These are phyloP conservation scores for Brachystomella parvula DNA, from an alignment of 1,140 invertebrate genomes.

Conservation along the genomic window DNA sequence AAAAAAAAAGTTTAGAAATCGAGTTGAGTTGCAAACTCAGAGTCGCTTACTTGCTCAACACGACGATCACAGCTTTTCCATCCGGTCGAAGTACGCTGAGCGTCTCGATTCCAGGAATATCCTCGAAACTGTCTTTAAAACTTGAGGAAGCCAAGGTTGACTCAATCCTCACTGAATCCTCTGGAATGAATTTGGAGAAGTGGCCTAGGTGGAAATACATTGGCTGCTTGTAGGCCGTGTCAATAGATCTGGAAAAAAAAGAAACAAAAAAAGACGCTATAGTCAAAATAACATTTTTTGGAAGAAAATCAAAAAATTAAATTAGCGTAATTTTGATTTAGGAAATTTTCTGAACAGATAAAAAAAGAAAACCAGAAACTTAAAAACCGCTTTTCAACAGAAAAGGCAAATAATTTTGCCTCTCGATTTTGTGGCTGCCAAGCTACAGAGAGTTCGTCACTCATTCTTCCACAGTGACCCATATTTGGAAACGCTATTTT, in stretches of 20 bases:
- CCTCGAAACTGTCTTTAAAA: background rate
- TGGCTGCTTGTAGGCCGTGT: slow-evolving; percentile 78
- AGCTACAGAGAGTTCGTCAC: no score
- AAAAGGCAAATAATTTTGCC: no score
- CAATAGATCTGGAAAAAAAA: slow-evolving; percentile 18
- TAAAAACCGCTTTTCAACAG: no score
- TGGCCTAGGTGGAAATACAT: slow-evolving; percentile 80
- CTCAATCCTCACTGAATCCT: slow-evolving; percentile 49
- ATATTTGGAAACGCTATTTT: no score
- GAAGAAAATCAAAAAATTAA: no score
- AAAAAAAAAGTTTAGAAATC: background rate
- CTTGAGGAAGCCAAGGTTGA: background rate
- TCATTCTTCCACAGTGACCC: no score
- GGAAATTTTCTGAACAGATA: no score
- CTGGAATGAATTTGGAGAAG: slow-evolving; percentile 70
- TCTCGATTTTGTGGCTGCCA: no score
- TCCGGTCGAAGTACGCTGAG: slow-evolving; percentile 53
- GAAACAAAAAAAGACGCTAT: no score
- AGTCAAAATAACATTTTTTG: no score
- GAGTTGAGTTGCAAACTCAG: background rate
- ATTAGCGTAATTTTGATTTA: no score
- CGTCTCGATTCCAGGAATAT: slow-evolving; percentile 37
- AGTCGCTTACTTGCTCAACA: slow-evolving; percentile 55
- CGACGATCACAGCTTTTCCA: slow-evolving; percentile 48
- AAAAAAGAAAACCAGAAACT: no score